Evolutionary conservation across 2,888 invertebrate genomes (phyloP), one percentile per base, ranked within the genome.

Genomic region (Pyrrhosoma nymphula): DNA sequence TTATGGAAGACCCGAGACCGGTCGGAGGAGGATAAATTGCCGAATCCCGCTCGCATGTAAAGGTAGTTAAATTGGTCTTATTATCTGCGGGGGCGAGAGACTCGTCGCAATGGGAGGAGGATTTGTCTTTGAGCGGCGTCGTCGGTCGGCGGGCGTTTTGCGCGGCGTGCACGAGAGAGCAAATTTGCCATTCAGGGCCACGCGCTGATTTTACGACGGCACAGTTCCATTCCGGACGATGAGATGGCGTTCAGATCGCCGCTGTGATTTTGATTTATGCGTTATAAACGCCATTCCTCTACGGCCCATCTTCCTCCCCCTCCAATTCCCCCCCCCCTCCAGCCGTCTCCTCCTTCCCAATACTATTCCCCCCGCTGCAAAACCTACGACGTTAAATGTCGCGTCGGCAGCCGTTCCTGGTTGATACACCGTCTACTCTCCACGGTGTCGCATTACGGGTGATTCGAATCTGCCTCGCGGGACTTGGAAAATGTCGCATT

Each of bases 201-300:
- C 93, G 93, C 93, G 63, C 47, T 93, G 93, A 93, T 75, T 93
- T 93, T 93, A 93, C 93, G 93, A 93, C 75, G 69, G 47, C 93
- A 75, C 93, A 93, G 63, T 93, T 93, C 93, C 69, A 93, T 93
- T 93, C 69, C 63, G 35, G 69, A 69, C 93, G 93, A 93, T 93
- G 93, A 93, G 93, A 93, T 69, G 93, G 93, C 93, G 69, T 93
- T 93, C 93, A 47, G 69, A 93, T 93, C 93, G 93, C 69, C 93
- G 93, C 18, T 26, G 93, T 93, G 93, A 93, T 93, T 93, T 93
- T 93, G 93, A 93, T 93, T 93, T 93, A 93, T 93, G 93, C 93
- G 47, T 69, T 93, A 93, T 93, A 93, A 93, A 93, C 75, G 69
- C 60, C 60, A 56, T 56, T 63, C 60, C 75, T 47, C 75, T 47